Percentiles rank a stretch among this genome's conserved stretches.
Conservation (phyloP, 1,140 invertebrate genomes). For the Planococcus citri region DNA sequence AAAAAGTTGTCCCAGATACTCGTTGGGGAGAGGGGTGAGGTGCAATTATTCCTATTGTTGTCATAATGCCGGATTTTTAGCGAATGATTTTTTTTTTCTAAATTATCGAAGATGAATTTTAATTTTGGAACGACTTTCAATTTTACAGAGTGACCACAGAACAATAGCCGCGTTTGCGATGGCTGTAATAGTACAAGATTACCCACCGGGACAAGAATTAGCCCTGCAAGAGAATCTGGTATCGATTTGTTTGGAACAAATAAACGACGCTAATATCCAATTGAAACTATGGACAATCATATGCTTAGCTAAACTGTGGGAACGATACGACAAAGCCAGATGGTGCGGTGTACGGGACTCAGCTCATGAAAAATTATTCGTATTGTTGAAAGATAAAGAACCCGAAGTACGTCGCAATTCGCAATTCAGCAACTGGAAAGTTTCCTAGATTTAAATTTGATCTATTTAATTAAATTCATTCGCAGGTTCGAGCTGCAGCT, state of each 20-base stretch:
- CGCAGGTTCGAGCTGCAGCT: slow-evolving; percentile 62
- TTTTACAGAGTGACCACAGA: slow-evolving; percentile 62
- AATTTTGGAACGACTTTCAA: background rate
- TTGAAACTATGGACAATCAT: slow-evolving; percentile 86
- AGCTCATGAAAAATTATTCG: slow-evolving; percentile 86
- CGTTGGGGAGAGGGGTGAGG: too few species aligned
- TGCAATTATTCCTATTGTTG: too few species aligned
- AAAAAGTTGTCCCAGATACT: too few species aligned
- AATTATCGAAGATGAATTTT: too few species aligned
- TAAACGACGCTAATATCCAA: slow-evolving; percentile 47
- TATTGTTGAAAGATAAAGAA: slow-evolving; percentile 59
- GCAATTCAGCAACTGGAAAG: too few species aligned
- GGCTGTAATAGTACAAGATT: slow-evolving; percentile 82
- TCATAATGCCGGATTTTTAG: too few species aligned
- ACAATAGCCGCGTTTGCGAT: slow-evolving; percentile 86
- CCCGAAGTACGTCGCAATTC: slow-evolving; percentile 56
- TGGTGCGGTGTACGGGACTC: slow-evolving; percentile 93
- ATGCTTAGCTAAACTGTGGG: slow-evolving; percentile 87
- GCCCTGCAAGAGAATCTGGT: slow-evolving; percentile 76
- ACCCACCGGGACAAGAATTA: slow-evolving; percentile 71
- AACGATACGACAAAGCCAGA: slow-evolving; percentile 78
- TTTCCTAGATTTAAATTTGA: too few species aligned
- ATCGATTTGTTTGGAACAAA: slow-evolving; percentile 75
- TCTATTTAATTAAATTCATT: background rate
- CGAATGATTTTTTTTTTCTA: slow-evolving; percentile 8